Base-by-base conservation (phyloP, 2,797 vertebrate genomes). In the Benthosema pterotum region DNA sequence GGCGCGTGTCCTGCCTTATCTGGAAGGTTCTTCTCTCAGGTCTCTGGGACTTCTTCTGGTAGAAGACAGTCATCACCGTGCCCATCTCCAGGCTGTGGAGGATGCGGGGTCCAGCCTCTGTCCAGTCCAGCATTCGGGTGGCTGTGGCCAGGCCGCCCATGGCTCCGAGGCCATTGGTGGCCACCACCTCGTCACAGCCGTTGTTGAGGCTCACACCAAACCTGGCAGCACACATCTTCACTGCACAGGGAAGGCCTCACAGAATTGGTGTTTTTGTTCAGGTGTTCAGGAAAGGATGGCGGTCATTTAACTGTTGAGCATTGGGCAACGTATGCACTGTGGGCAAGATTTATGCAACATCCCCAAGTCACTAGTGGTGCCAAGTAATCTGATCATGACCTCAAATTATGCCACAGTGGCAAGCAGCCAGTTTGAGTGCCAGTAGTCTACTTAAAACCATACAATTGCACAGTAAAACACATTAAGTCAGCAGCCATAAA, bases 31-130 rank as follows among this genome's bases (percentile, higher is more conserved):
- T 93, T 52, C 94, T 87, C 84, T 95, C 94, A 0, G 94, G 94
- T 52, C 92, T 78, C 86, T 95, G 94, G 0, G 94, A 94, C 61
- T 95, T 95, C 80, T 95, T 95, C 87, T 94, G 94, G 74, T 95
- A 94, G 89, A 94, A 95, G 38, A 95, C 25, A 9, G 94, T 95
- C 88, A 95, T 91, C 22, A 94, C 92, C 0, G 94, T 93, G 47
- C 94, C 94, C 65, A 90, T 87, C 84, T 94, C 94, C 83, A 95
- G 84, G 83, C 91, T 90, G 77, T 88, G 89, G 47, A 94, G 90
- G 78, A 90, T 76, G 55, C 87, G 88, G 14, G 86, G 56, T 9
- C 85, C 85, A 14, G 88, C 83, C 69, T 93, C 91, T 1, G 84
- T 81, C 83, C 93, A 87, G 84, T 93, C 93, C 80, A 77, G 71